phyloP scores from a whole-genome alignment of 2,113 vertebrate genomes.

The Argyrosomus japonicus region DNA sequence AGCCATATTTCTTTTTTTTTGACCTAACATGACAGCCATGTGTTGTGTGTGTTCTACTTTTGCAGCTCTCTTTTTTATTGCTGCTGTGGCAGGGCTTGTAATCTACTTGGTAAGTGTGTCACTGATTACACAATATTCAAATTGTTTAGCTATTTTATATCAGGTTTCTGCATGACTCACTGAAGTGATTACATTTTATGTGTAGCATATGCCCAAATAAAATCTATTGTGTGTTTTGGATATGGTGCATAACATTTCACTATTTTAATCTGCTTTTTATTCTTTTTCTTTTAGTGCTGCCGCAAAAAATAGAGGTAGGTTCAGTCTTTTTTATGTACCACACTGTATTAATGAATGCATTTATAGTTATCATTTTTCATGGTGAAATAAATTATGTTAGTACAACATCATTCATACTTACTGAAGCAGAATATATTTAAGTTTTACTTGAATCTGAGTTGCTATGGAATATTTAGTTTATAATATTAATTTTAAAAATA shows the following conservation, averaged over 20 bases:
- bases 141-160: neutral
- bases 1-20: neutral
- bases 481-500: neutral
- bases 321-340: neutral
- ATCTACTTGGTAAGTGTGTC: neutral
- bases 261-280: neutral
- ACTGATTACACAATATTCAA: neutral
- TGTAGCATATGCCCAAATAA: neutral
- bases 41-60: neutral
- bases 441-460: neutral
- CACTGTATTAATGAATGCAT: neutral
- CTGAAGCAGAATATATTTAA: too few species aligned
- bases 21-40: neutral
- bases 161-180: neutral
- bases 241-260: neutral
- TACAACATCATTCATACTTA: neutral
- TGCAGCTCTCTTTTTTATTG: neutral
- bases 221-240: neutral
- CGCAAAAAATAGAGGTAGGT: neutral
- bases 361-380: neutral
- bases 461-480: neutral
- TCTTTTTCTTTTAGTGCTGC: neutral
- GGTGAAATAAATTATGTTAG: neutral
- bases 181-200: neutral
- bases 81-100: fast-evolving